Conservation (phyloP, 2,797 vertebrate genomes). For the Meda fulgida region DNA sequence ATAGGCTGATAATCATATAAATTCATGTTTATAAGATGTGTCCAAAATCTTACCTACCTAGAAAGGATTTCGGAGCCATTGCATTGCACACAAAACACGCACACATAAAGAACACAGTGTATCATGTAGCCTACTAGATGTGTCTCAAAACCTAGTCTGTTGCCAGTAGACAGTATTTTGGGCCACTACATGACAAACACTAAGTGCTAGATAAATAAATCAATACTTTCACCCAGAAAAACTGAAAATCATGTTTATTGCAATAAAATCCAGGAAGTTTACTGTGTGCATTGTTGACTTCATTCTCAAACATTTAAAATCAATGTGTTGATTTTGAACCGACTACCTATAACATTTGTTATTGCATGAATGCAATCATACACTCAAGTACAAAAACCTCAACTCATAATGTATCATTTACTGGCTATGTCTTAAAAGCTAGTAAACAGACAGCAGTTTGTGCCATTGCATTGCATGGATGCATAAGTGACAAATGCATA, state of each 20-base stretch:
- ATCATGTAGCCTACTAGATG: background rate
- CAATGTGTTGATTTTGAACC: background rate
- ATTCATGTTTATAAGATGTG: background rate
- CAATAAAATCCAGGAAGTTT: background rate
- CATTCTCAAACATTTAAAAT: background rate
- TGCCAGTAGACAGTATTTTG: background rate
- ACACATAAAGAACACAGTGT: background rate
- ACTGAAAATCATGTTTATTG: background rate
- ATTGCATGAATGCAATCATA: background rate
- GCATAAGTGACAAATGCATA: background rate
- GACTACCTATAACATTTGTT: background rate
- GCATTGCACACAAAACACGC: background rate
- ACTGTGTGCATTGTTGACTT: background rate
- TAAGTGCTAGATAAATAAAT: background rate
- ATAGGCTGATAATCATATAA: background rate
- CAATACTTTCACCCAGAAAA: background rate
- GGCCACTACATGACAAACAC: background rate
- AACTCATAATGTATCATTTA: background rate
- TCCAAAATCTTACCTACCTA: background rate
- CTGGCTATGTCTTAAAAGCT: background rate
- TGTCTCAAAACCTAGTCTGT: background rate
- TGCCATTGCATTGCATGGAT: background rate
- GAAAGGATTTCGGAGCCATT: background rate
- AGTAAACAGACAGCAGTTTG: background rate
- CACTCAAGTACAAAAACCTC: background rate